Conservation (phyloP, 2,888 invertebrate genomes). For the Mesoligia furuncula region DNA sequence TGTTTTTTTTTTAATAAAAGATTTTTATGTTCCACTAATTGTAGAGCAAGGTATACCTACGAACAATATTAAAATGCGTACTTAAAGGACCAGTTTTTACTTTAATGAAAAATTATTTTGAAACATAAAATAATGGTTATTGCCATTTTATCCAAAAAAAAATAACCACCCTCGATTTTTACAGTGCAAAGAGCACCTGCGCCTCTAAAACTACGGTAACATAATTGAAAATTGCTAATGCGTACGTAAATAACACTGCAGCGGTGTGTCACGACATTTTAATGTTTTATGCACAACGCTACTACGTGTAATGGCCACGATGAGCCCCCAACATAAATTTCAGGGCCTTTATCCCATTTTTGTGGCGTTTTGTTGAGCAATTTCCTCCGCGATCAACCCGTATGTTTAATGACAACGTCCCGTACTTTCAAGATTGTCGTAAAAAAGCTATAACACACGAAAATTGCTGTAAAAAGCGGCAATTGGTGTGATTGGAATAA, state of each 20-base stretch:
- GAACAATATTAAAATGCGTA: not conserved
- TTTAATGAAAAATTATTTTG: not conserved
- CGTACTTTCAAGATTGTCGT: constrained; percentile 58
- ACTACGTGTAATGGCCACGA: constrained; percentile 87
- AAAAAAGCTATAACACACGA: constrained; percentile 51
- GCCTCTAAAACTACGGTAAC: constrained; percentile 70
- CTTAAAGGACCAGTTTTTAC: too few species aligned
- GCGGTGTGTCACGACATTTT: constrained; percentile 81
- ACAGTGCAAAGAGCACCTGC: constrained; percentile 64
- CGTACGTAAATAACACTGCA: constrained; percentile 85
- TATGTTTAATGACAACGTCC: constrained; percentile 68
- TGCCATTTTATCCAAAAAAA: not conserved
- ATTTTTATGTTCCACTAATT: not conserved
- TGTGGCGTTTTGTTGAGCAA: constrained; percentile 80
- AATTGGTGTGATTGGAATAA: constrained; percentile 28
- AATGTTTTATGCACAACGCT: constrained; percentile 87
- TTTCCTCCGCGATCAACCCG: constrained; percentile 71
- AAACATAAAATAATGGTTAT: not conserved
- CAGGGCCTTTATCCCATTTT: constrained; percentile 83
- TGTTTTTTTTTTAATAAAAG: too few species aligned
- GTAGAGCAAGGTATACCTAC: not conserved
- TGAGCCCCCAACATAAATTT: constrained; percentile 86
- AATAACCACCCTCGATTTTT: constrained; percentile 14
- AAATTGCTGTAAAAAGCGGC: constrained; percentile 39
- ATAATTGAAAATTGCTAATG: constrained; percentile 86